These are phyloP conservation scores for Cyphomyrus plagiostoma DNA, from an alignment of 2,113 vertebrate species.

Conservation along the genomic window DNA sequence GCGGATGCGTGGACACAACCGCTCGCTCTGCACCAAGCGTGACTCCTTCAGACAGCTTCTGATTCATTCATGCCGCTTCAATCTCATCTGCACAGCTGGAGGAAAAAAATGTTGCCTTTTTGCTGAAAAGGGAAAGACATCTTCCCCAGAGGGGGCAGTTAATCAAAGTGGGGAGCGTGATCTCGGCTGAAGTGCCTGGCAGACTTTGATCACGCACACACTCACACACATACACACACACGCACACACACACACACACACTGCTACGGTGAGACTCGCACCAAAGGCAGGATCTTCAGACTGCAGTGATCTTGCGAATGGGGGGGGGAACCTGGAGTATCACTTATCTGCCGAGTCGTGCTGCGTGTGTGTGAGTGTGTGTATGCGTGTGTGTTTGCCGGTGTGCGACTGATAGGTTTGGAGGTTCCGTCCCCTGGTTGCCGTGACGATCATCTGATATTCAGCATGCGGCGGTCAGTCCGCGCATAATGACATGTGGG, in stretches of 20 bases:
- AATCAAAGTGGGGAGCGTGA: constrained; percentile 20
- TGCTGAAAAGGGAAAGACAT: too few species aligned
- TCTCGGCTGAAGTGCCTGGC: constrained; percentile 14
- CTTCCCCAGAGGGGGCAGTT: not conserved
- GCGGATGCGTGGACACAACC: not conserved
- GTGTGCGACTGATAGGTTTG: not conserved
- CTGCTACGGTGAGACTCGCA: not conserved
- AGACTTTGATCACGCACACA: not conserved
- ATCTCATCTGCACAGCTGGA: constrained; percentile 4
- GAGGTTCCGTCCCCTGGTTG: not conserved
- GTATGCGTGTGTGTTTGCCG: not conserved
- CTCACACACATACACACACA: not conserved
- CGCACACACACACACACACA: not conserved
- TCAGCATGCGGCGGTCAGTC: not conserved
- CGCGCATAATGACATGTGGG: not conserved
- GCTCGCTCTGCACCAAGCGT: not conserved
- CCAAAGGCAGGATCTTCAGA: not conserved
- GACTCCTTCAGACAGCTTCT: not conserved
- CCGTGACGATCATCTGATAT: not conserved
- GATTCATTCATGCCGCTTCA: not conserved
- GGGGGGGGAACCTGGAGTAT: not conserved
- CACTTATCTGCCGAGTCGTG: not conserved
- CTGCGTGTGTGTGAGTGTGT: constrained; percentile 16
- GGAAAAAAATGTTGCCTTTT: constrained; percentile 5
- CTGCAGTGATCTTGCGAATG: constrained; percentile 15